A percentile compares a stretch with the other conserved stretches of the same genome.
These are phyloP conservation scores for Bemisia tabaci DNA, from an alignment of 1,140 invertebrate genomes.

Conservation along the genomic window DNA sequence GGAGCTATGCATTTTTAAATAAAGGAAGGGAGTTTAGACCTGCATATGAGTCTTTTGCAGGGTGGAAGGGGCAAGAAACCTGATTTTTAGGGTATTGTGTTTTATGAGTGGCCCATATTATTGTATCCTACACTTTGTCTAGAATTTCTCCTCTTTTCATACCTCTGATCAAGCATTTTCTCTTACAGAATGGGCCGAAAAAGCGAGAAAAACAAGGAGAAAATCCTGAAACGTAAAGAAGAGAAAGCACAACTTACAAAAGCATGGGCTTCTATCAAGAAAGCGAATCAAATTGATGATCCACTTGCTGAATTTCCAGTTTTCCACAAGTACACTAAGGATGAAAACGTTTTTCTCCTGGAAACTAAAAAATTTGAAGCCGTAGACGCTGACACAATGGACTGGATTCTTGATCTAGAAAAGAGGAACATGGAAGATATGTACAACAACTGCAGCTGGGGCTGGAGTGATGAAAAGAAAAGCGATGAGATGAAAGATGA, in stretches of 20 bases:
- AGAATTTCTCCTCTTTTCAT: too few species aligned
- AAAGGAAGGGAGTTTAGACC: too few species aligned
- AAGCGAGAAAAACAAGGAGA: background rate
- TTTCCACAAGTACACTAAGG: background rate
- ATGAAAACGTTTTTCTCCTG: background rate
- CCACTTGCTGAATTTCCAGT: background rate
- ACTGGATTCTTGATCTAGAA: constrained; percentile 41
- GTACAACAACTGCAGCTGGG: constrained; percentile 53
- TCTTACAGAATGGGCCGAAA: background rate
- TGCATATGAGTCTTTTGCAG: too few species aligned
- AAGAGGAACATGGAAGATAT: constrained; percentile 44
- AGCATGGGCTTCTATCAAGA: background rate
- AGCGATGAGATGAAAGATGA: constrained; percentile 54
- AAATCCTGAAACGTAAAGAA: background rate
- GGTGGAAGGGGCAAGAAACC: too few species aligned
- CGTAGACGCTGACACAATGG: background rate
- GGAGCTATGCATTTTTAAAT: too few species aligned
- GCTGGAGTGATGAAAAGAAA: constrained; percentile 57
- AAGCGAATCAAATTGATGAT: background rate
- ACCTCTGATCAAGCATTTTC: too few species aligned
- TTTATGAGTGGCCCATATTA: too few species aligned
- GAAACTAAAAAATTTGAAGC: background rate
- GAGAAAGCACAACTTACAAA: background rate
- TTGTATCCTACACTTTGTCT: too few species aligned
- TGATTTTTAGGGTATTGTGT: too few species aligned